These are phyloP conservation scores for Aurelia sp. DNA, from an alignment of 30 jellyfish, hydroid and myxozoan genomes.

Conservation along the genomic window DNA sequence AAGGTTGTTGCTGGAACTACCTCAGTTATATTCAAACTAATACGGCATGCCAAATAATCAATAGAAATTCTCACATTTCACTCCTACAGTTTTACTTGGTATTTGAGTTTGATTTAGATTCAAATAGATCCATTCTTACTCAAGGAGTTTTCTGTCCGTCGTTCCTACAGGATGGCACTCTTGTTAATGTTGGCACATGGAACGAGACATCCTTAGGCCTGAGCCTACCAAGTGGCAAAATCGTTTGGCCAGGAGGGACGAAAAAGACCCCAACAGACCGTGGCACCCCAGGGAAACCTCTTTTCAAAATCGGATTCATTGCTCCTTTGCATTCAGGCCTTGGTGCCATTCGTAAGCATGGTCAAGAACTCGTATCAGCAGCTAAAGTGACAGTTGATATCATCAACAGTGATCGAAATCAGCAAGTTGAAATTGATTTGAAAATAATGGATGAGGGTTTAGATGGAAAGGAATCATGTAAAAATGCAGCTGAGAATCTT, in stretches of 20 bases:
- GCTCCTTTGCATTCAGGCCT: constrained; percentile 91
- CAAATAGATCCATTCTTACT: too few relatives aligned
- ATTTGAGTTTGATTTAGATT: too few relatives aligned
- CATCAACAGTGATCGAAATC: constrained; percentile 73
- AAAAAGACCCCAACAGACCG: constrained; percentile 90
- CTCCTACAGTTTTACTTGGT: too few relatives aligned
- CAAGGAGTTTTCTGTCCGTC: too few relatives aligned
- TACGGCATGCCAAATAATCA: too few relatives aligned
- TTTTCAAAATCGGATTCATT: constrained; percentile 90
- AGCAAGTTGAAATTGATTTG: constrained; percentile 84
- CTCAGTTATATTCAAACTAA: too few relatives aligned
- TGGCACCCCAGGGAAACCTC: constrained; percentile 97
- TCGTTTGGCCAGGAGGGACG: constrained; percentile 98
- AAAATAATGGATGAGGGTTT: constrained; percentile 89
- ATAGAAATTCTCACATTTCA: too few relatives aligned
- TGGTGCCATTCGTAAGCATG: constrained; percentile 79
- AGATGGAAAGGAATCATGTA: constrained; percentile 84
- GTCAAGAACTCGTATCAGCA: constrained; percentile 95
- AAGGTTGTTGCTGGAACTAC: too few relatives aligned
- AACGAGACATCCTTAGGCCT: constrained; percentile 72
- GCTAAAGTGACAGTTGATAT: constrained; percentile 92
- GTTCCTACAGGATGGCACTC: constrained; percentile 26
- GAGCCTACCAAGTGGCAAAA: constrained; percentile 66
- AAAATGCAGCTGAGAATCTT: constrained; percentile 73
- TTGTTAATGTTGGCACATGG: constrained; percentile 86